A percentile compares a stretch with the other conserved stretches of the same genome.
These are phyloP conservation scores for Melanotus villosus DNA, from an alignment of 2,888 invertebrate genomes.

Conservation along the genomic window DNA sequence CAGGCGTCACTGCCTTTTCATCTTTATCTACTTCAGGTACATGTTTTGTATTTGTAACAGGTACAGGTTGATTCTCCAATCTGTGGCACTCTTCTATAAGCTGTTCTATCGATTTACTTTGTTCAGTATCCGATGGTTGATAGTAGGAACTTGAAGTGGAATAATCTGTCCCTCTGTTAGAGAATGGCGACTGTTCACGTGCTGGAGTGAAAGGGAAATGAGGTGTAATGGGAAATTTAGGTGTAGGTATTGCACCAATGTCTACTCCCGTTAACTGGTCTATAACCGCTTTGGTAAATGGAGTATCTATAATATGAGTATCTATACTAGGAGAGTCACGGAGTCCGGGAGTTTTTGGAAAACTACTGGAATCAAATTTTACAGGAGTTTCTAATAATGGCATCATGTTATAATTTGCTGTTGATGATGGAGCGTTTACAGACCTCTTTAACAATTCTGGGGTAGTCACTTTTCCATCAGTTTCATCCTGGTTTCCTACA, in stretches of 20 bases:
- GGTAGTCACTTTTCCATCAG: constrained; percentile 42
- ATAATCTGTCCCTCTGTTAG: constrained; percentile 64
- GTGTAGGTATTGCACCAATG: constrained; percentile 61
- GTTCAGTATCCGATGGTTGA: constrained; percentile 65
- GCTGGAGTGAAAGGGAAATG: constrained; percentile 60
- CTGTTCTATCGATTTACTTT: constrained; percentile 60
- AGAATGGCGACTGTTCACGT: constrained; percentile 47
- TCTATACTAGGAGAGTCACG: constrained; percentile 46
- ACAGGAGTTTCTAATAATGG: constrained; percentile 59
- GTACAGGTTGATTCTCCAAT: constrained; percentile 33
- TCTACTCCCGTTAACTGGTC: constrained; percentile 62
- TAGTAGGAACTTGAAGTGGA: constrained; percentile 66
- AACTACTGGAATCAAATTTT: constrained; percentile 44
- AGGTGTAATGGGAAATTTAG: constrained; percentile 64
- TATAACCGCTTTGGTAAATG: constrained; percentile 63
- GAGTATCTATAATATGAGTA: constrained; percentile 59
- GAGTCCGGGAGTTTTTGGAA: constrained; percentile 60
- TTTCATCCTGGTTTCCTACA: too few species aligned
- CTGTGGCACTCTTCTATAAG: constrained; percentile 60
- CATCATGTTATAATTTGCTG: constrained; percentile 51
- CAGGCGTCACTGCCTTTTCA: too few species aligned
- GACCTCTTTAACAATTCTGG: constrained; percentile 42
- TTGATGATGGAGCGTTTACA: constrained; percentile 34
- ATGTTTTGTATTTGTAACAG: too few species aligned
- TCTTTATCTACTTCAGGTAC: too few species aligned